phyloP scores from a whole-genome alignment of 2,113 vertebrate species.

The Boleophthalmus pectinirostris region DNA sequence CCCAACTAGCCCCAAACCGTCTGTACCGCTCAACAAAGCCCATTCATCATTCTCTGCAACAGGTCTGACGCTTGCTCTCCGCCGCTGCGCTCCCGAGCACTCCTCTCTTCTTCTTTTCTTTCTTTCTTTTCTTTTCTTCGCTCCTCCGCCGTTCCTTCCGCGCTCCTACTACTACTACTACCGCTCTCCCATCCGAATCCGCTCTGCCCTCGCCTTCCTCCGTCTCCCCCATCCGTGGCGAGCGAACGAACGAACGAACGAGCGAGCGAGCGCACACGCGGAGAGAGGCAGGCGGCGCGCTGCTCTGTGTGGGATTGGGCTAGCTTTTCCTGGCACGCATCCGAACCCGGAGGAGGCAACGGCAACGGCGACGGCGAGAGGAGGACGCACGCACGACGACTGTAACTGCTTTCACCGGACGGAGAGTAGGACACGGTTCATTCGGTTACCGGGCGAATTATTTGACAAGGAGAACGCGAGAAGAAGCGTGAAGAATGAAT shows the following conservation, averaged over 20 bases:
- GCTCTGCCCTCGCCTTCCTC: neutral
- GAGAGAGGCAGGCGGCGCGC: neutral
- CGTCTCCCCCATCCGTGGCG: neutral
- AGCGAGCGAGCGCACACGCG: neutral
- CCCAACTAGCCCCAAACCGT: neutral
- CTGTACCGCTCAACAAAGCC: neutral
- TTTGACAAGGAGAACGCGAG: neutral
- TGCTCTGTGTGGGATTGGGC: conserved; percentile 6
- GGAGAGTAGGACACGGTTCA: neutral
- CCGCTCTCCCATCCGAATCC: neutral
- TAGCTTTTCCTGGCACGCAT: neutral
- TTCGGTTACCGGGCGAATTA: conserved; percentile 12
- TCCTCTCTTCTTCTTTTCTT: neutral
- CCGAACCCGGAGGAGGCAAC: neutral
- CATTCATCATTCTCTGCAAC: conserved; percentile 44
- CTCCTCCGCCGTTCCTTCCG: neutral
- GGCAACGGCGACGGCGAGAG: neutral
- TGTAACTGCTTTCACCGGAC: neutral
- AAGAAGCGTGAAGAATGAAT: conserved; percentile 52
- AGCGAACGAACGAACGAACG: too few relatives aligned
- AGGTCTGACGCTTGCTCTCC: conserved; percentile 48
- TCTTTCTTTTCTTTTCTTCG: neutral
- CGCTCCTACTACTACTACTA: conserved; percentile 16
- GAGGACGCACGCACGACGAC: neutral
- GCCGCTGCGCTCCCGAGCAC: neutral